Conservation (phyloP, 1,140 invertebrate species). For the Phthorimaea operculella region DNA sequence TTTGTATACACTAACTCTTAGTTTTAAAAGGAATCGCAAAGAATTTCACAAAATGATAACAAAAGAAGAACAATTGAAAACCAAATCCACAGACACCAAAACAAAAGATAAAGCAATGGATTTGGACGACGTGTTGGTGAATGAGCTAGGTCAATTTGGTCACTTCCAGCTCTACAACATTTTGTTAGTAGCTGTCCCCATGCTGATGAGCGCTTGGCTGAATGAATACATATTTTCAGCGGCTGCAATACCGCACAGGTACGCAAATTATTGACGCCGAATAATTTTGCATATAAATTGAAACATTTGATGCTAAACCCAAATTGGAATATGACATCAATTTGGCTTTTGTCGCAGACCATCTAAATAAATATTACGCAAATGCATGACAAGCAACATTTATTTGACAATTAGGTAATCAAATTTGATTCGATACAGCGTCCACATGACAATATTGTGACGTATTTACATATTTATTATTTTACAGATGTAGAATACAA, state of each 20-base stretch:
- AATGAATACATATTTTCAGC: conserved; percentile 1
- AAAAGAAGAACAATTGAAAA: background rate
- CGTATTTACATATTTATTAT: background rate
- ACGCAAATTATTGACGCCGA: background rate
- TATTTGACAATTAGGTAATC: no score
- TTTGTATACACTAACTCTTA: no score
- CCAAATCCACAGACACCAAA: background rate
- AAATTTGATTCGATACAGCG: no score
- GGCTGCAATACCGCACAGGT: background rate
- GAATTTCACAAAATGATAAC: background rate
- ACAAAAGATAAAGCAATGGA: background rate
- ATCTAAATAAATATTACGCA: no score
- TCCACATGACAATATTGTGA: no score
- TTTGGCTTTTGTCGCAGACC: no score
- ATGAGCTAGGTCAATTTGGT: background rate
- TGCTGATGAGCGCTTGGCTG: background rate
- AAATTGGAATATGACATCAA: no score
- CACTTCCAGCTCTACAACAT: background rate
- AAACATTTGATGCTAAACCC: no score
- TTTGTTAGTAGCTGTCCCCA: background rate
- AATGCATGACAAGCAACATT: no score
- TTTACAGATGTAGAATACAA: conserved; percentile 44
- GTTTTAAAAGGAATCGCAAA: no score
- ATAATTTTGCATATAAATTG: no score
- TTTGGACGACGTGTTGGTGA: background rate